Evolutionary conservation across 2,113 vertebrate species (phyloP), one percentile per base, ranked within the genome.

Genomic region (Eudyptes chrysolophus): DNA sequence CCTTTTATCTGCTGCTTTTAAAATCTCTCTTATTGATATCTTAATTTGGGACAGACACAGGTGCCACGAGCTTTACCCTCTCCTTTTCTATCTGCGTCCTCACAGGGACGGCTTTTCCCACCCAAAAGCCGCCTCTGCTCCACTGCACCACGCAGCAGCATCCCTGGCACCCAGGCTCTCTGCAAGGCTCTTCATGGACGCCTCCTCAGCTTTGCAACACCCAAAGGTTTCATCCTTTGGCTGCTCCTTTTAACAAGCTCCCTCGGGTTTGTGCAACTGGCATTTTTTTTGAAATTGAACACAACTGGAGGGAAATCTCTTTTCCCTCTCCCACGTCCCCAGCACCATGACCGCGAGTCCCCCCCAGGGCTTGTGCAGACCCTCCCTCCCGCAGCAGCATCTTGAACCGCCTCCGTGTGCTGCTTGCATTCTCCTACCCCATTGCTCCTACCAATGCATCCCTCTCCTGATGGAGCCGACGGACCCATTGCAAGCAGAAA

Each of bases 381-480:
- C 34, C 40, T n/a, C 29, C 24, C 29, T 29, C 34, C 29, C 1
- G 8, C 51, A 51, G 38, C 46, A 68, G 52, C 46, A 32, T 19
- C n/a, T 49, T 21, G 2, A 74, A 36, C 11, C 0, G 7, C 34
- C 57, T 42, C 49, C 32, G 16, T 3, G 7, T 11, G 40, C 55
- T 30, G 44, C 27, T 17, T 13, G 22, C 11, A 6, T 32, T n/a
- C 52, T 80, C 57, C 66, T 40, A n/a, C 16, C 44, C 36, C 44
- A 16, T 0, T 8, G 9, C 36, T 80, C 64, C 75, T 44, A 52
- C 52, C 18, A 36, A 68, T 0, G 5, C 62, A 34, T 11, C 48
- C 27, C 30, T 68, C 55, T 62, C 42, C 32, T 0, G 2, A 19
- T 1, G 2, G 26, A 48, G 34, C 25, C 0, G 0, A 32, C 1